Percentiles rank a stretch among this genome's conserved stretches.
Evolutionary conservation across 35 echinoderm and acorn worm genomes (phyloP).

Genomic region (Chiridota heheva): DNA sequence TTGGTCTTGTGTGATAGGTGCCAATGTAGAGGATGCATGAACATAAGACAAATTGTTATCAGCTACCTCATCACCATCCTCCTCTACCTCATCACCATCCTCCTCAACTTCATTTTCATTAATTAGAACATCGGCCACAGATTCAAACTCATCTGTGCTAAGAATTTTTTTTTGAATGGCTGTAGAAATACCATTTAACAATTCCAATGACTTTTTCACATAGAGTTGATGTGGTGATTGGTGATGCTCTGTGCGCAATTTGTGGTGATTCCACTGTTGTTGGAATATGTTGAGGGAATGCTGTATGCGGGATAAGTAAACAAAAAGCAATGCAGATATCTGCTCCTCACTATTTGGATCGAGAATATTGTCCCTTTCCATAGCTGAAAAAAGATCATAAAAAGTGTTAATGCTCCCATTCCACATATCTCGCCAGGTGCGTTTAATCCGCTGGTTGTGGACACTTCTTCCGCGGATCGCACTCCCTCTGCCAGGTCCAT

Average conservation of each 20-base stretch:
- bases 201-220: background rate
- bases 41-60: background rate
- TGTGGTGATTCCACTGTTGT: constrained; percentile 20
- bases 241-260: constrained; percentile 20
- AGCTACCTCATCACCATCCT: background rate
- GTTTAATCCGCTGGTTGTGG: constrained; percentile 45
- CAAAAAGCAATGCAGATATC: constrained; percentile 30
- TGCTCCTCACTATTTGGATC: constrained; percentile 26
- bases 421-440: constrained; percentile 37
- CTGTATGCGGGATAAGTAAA: constrained; percentile 16
- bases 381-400: constrained; percentile 32
- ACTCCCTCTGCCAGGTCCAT: background rate
- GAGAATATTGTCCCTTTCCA: constrained; percentile 1
- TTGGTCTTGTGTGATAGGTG: background rate
- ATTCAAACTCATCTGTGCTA: background rate
- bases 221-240: constrained; percentile 16
- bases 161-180: background rate
- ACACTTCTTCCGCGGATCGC: constrained; percentile 40
- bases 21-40: background rate
- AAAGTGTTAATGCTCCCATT: constrained; percentile 23
- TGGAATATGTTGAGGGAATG: background rate
- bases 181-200: background rate
- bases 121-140: too few species aligned
- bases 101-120: too few species aligned
- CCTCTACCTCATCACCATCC: background rate